Conservation (phyloP, 1,140 invertebrate species). For the Aphaenogaster rudis region DNA sequence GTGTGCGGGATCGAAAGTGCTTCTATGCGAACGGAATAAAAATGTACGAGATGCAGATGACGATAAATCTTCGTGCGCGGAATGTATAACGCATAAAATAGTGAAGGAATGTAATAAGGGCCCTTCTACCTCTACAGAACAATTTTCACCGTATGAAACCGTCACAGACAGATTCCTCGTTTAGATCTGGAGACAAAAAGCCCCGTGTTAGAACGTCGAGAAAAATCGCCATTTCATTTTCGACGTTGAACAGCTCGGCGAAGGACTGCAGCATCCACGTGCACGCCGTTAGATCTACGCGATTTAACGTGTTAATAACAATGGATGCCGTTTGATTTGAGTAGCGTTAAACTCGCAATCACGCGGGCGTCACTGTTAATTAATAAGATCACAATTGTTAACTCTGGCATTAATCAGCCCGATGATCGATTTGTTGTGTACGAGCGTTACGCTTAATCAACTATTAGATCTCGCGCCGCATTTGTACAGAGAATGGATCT, state of each 20-base stretch:
- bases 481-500: slow-evolving; percentile 26
- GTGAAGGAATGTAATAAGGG: slow-evolving; percentile 37
- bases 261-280: neutral
- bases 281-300: neutral
- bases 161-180: neutral
- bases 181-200: slow-evolving; percentile 15
- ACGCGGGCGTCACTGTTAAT: slow-evolving; percentile 29
- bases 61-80: neutral
- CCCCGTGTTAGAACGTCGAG: neutral
- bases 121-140: neutral
- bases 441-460: slow-evolving; percentile 43
- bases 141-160: slow-evolving; percentile 18
- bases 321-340: slow-evolving; percentile 11
- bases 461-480: slow-evolving; percentile 4
- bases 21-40: slow-evolving; percentile 8
- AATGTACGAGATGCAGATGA: neutral
- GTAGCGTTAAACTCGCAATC: slow-evolving; percentile 43
- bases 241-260: neutral
- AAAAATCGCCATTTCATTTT: slow-evolving; percentile 4
- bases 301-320: slow-evolving; percentile 34
- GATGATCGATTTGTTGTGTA: slow-evolving; percentile 43
- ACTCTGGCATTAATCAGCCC: slow-evolving; percentile 31
- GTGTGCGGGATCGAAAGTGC: slow-evolving; percentile 17
- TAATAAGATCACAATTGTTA: slow-evolving; percentile 62
- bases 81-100: slow-evolving; percentile 30